These are phyloP conservation scores for Drosophila quadrilineata DNA, from an alignment of 1,140 invertebrate genomes.

Conservation along the genomic window DNA sequence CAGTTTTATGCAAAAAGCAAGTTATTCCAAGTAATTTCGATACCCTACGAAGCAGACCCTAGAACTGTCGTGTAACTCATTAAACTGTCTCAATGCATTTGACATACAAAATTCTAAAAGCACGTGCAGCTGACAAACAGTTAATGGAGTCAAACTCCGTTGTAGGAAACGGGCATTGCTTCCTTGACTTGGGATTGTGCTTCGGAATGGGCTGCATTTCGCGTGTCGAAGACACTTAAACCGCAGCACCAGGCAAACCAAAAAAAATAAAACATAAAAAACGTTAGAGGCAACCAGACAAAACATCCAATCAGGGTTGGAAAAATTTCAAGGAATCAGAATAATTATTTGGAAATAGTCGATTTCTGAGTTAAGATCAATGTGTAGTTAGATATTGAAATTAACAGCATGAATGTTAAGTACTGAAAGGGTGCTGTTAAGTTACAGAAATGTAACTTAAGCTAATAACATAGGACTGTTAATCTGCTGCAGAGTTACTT, in stretches of 20 bases:
- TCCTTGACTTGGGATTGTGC: neutral
- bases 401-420: neutral
- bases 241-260: conserved; percentile 60
- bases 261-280: conserved; percentile 26
- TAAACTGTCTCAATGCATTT: conserved; percentile 59
- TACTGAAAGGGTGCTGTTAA: neutral
- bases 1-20: conserved; percentile 25
- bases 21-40: conserved; percentile 37
- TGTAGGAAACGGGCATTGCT: neutral
- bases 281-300: conserved; percentile 7
- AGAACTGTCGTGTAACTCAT: conserved; percentile 44
- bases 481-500: neutral
- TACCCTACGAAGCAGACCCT: neutral
- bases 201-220: conserved; percentile 53
- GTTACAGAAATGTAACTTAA: neutral
- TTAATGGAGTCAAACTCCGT: conserved; percentile 5
- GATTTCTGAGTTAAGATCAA: neutral
- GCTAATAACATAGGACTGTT: neutral
- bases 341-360: too few species aligned
- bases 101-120: conserved; percentile 59
- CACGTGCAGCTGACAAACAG: conserved; percentile 48
- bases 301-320: conserved; percentile 27
- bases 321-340: too few species aligned
- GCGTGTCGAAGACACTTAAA: conserved; percentile 80
- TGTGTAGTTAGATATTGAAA: neutral